A percentile compares a stretch with the other conserved stretches of the same genome.
Evolutionary conservation across 1,140 invertebrate species (phyloP).

Genomic region (Drosophila sechellia): DNA sequence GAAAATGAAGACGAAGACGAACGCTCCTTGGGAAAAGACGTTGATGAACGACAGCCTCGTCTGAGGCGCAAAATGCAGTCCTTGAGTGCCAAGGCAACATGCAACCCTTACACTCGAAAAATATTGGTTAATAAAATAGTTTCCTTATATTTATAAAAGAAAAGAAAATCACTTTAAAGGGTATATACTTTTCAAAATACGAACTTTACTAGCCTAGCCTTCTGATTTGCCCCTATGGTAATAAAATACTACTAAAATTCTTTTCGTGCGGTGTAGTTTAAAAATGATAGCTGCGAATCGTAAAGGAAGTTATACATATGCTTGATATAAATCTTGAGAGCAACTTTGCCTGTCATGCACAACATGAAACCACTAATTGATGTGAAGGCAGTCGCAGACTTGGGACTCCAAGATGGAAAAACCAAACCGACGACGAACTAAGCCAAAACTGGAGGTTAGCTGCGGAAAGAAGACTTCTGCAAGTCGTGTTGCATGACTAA

Average conservation of each 20-base stretch:
- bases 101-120: constrained; percentile 26
- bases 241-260: neutral
- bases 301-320: constrained; percentile 58
- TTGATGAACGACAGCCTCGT: constrained; percentile 67
- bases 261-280: neutral
- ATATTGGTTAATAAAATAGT: neutral
- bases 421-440: constrained; percentile 20
- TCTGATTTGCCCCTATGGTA: no score
- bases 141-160: no score
- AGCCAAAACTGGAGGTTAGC: constrained; percentile 26
- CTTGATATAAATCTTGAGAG: constrained; percentile 73
- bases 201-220: no score
- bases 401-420: constrained; percentile 22
- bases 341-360: constrained; percentile 69
- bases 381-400: constrained; percentile 64
- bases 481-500: constrained; percentile 43
- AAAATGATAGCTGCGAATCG: constrained; percentile 15
- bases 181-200: no score
- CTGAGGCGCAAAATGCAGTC: constrained; percentile 69
- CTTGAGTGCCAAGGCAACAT: constrained; percentile 54
- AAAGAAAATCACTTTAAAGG: no score
- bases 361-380: constrained; percentile 82
- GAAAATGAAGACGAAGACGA: constrained; percentile 53
- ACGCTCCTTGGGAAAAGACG: constrained; percentile 48
- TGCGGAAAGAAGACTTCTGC: constrained; percentile 30